Evolutionary conservation across 53 echinoderm and acorn worm species (phyloP).

Genomic region (Luidia sarsii): DNA sequence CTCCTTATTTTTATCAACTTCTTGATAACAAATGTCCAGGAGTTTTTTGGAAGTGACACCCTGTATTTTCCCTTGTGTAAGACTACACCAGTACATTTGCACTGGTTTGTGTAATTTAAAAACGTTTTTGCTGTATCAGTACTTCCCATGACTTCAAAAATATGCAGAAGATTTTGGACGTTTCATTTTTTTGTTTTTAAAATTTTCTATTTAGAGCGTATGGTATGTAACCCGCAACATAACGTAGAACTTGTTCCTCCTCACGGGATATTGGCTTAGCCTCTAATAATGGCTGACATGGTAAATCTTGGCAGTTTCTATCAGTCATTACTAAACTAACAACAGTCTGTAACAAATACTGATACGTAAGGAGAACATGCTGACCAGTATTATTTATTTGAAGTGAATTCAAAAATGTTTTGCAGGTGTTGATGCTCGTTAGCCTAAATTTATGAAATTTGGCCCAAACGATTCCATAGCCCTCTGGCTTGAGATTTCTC

Average conservation of each 20-base stretch:
- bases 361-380: neutral
- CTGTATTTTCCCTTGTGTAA: too few relatives aligned
- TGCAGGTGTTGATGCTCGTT: too few relatives aligned
- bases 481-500: too few relatives aligned
- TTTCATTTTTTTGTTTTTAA: neutral
- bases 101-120: neutral
- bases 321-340: neutral
- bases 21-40: too few relatives aligned
- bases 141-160: neutral
- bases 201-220: neutral
- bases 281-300: neutral
- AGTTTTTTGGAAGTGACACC: too few relatives aligned
- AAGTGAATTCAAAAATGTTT: too few relatives aligned
- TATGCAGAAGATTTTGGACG: neutral
- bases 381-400: too few relatives aligned
- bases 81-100: too few relatives aligned
- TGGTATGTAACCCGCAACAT: slow-evolving; percentile 8
- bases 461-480: too few relatives aligned
- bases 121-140: neutral
- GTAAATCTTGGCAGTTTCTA: neutral
- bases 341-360: neutral
- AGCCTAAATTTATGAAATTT: too few relatives aligned
- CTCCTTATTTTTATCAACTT: too few relatives aligned
- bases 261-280: neutral
- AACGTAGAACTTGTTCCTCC: neutral